Percentiles rank a stretch among this genome's conserved stretches.
phyloP scores from a whole-genome alignment of 2,888 invertebrate genomes.

The Aphodius sticticus region DNA sequence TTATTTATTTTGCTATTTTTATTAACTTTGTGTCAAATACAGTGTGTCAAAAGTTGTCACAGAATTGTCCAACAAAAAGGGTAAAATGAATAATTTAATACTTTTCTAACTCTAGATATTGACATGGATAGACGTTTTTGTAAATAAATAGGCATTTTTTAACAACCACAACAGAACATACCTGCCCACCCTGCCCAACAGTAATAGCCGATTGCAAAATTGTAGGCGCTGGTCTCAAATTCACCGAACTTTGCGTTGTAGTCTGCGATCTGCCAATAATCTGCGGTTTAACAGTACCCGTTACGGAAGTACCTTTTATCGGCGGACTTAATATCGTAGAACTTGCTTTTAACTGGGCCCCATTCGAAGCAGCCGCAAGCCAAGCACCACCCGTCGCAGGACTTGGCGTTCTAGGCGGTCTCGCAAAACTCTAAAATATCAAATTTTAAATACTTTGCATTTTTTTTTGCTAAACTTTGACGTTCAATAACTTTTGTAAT shows the following conservation, averaged over 20 bases:
- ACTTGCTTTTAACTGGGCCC: slow-evolving; percentile 57
- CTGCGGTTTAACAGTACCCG: slow-evolving; percentile 49
- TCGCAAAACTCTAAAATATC: slow-evolving; percentile 51
- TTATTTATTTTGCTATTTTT: no score
- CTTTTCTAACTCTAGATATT: no score
- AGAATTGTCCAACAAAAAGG: no score
- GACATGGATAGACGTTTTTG: no score
- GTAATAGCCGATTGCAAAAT: slow-evolving; percentile 58
- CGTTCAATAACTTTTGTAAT: no score
- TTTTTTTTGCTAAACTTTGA: no score
- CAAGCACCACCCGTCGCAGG: slow-evolving; percentile 58
- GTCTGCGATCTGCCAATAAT: slow-evolving; percentile 54
- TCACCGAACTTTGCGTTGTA: slow-evolving; percentile 50
- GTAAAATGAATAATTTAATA: no score
- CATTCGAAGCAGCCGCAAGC: slow-evolving; percentile 55
- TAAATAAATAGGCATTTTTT: no score
- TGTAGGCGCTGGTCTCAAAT: slow-evolving; percentile 55
- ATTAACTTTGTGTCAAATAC: no score
- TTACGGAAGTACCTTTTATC: slow-evolving; percentile 54
- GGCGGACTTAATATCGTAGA: slow-evolving; percentile 57
- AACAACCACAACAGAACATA: slow-evolving; percentile 36
- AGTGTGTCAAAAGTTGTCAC: no score
- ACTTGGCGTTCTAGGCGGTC: slow-evolving; percentile 58
- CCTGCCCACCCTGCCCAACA: slow-evolving; percentile 56
- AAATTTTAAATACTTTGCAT: no score